Evolutionary conservation across 2,888 invertebrate genomes (phyloP), one percentile per base, ranked within the genome.

Genomic region (Incurvaria masculella): DNA sequence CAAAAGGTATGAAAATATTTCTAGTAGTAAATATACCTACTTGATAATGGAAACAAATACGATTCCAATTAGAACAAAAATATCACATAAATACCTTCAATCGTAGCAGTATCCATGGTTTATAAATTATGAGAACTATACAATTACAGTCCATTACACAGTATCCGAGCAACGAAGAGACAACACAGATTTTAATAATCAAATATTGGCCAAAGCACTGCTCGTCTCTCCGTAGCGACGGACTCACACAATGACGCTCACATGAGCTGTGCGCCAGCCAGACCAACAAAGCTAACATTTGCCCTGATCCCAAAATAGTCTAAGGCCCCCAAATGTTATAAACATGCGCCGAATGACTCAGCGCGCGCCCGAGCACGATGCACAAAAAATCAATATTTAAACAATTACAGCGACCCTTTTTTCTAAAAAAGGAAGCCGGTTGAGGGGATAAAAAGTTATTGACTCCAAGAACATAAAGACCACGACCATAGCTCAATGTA

Each of bases 261-360:
- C 66, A 65, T 63, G 63, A 65, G 42, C 21, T 21, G 42, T 42
- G 21, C 17, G 6, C 33, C 44, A 16, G 18, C 20, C 40, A 39
- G 20, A 40, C 40, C 63, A 64, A 64, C 63, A 62, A 64, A 65
- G 63, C 65, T 62, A 71, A 69, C 73, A 70, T 69, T 72, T 70
- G 69, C 64, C 59, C 66, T 33, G 72, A 58, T 75, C 76, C 76
- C 66, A 69, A 76, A 76, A 76, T 76, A 76, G 75, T 71, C 62
- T 63, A 62, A 72, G 73, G 70, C 73, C 71, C 75, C 72, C 68
- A 68, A 71, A 74, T 70, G 68, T 71, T 73, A 72, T 75, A 75
- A 76, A 76, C 76, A 76, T 53, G 51, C 57, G 49, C 49, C 57
- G 55, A 58, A 63, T 66, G 68, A 69, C 65, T 66, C 69, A 66